Conservation (phyloP, 53 echinoderm and acorn worm genomes). For the Paracentrotus lividus region DNA sequence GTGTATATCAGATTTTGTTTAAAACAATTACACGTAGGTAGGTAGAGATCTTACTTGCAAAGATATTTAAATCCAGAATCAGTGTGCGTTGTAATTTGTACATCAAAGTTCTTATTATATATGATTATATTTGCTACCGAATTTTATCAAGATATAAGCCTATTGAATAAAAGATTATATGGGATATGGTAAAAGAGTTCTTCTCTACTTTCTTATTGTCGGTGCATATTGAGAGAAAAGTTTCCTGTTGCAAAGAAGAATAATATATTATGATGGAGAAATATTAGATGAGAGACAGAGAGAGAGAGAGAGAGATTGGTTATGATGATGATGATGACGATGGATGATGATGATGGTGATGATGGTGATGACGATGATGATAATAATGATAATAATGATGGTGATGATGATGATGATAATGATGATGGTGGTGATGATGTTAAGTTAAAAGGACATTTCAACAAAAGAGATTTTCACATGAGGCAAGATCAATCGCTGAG, state of each 20-base stretch:
- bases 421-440: too few relatives aligned
- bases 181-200: neutral
- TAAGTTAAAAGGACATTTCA: too few relatives aligned
- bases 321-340: too few relatives aligned
- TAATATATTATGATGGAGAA: too few relatives aligned
- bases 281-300: too few relatives aligned
- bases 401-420: too few relatives aligned
- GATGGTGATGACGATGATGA: too few relatives aligned
- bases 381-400: too few relatives aligned
- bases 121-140: conserved; percentile 65
- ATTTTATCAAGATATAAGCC: conserved; percentile 62
- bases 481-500: too few relatives aligned
- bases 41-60: neutral
- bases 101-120: conserved; percentile 31
- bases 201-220: neutral
- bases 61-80: conserved; percentile 30
- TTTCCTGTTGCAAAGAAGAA: too few relatives aligned
- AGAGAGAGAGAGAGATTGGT: neutral
- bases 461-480: too few relatives aligned
- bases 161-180: conserved; percentile 52
- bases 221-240: neutral
- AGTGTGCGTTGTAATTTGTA: conserved; percentile 43
- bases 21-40: neutral
- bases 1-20: conserved; percentile 29
- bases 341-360: too few relatives aligned